Base-by-base conservation (phyloP, 2,888 invertebrate species). In the Tipula helvola region DNA sequence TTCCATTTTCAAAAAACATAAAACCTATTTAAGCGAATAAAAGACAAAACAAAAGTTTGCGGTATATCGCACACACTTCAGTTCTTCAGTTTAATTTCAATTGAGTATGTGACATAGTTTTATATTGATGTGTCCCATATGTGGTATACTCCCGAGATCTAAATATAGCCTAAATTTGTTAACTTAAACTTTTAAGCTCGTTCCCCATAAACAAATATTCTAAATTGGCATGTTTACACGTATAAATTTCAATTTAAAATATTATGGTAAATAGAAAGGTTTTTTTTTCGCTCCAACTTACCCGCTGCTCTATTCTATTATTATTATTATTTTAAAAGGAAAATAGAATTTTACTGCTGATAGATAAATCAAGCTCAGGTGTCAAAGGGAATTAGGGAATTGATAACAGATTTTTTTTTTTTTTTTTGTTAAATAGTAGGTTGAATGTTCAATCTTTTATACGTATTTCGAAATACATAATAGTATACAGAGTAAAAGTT, bases 311-410 rank as follows among this genome's bases (percentile, higher is more conserved):
- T 28, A 71, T 71, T 71, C 28, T 71, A 71, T 16, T 47, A 0
- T 8, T 47, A 12, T 52, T 71, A 71, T 71, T 71, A 71, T 71
- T 71, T 71, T 71, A 71, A 71, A 71, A 71, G 71, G 71, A 71
- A 71, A 71, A 52, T 52, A 16, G 52, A 16, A 71, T 28, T 71
- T 71, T 71, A 28, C 28, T 71, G 71, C 28, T 71, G 41, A 84
- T 84, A 84, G 41, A 84, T 84, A 84, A 84, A 84, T 84, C 39
- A 84, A 84, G 41, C 84, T 39, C 84, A 39, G 84, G 84, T 84
- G 84, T 41, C 84, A 84, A 84, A 16, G 84, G 84, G 84, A 84
- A 41, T 84, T 84, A 16, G 84, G 84, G 84, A 84, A 84, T 84
- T 84, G 36, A 84, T 39, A 84, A 39, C 41, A 39, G 84, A 84